These are phyloP conservation scores for Lophura nycthemera DNA, from an alignment of 2,113 vertebrate genomes.

Conservation along the genomic window DNA sequence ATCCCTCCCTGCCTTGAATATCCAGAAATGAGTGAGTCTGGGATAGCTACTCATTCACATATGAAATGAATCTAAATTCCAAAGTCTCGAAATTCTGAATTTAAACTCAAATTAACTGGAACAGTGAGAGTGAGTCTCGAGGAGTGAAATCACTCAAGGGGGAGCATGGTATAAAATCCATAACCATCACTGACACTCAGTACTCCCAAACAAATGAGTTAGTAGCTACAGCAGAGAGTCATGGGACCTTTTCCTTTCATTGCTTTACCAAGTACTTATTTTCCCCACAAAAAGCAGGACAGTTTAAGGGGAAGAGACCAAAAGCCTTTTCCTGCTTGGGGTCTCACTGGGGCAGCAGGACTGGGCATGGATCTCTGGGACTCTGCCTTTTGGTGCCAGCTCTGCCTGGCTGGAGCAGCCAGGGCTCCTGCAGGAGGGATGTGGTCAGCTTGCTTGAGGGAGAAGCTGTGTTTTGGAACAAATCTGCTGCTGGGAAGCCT, in stretches of 20 bases:
- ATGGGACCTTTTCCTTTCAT: background rate
- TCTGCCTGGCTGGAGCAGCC: background rate
- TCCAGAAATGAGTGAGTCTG: background rate
- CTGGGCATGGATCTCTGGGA: too few species aligned
- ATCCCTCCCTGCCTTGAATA: background rate
- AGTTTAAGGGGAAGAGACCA: background rate
- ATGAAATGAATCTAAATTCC: background rate
- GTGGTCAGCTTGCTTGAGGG: background rate
- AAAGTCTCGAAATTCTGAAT: background rate
- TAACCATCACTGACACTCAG: background rate
- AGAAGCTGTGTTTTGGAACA: background rate
- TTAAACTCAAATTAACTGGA: background rate
- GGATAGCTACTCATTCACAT: background rate
- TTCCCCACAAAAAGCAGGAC: background rate
- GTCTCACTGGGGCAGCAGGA: background rate
- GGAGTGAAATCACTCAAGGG: background rate
- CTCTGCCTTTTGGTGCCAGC: background rate
- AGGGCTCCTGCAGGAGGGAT: background rate
- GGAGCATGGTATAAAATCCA: background rate
- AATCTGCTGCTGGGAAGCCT: background rate
- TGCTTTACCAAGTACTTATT: background rate
- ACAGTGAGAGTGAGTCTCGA: background rate
- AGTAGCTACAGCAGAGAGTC: background rate
- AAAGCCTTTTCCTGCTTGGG: background rate
- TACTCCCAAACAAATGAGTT: background rate